These are phyloP conservation scores for Phoenicopterus ruber DNA, from an alignment of 2,113 vertebrate species.

Conservation along the genomic window DNA sequence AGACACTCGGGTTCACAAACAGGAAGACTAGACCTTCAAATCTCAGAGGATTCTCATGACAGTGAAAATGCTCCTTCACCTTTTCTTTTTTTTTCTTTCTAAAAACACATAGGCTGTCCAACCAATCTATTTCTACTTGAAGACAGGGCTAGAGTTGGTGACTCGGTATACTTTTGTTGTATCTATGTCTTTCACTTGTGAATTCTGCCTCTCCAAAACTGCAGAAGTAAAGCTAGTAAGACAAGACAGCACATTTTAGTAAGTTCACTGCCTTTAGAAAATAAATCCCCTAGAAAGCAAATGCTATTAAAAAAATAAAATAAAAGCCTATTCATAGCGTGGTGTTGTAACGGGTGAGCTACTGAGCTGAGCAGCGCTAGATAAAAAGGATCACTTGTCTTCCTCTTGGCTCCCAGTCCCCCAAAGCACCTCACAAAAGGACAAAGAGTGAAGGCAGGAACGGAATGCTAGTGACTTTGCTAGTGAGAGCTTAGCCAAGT, in stretches of 20 bases:
- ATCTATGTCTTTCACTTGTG: not conserved
- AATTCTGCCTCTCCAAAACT: not conserved
- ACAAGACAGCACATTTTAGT: not conserved
- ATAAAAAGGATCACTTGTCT: not conserved
- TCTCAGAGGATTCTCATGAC: not conserved
- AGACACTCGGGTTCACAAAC: not conserved
- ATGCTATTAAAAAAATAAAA: not conserved
- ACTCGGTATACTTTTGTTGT: not conserved
- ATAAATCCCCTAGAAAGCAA: not conserved
- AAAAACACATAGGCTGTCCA: not conserved
- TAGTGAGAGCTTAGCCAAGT: not conserved
- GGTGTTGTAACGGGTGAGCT: not conserved
- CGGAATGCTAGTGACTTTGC: not conserved
- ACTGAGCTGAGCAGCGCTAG: rapidly evolving
- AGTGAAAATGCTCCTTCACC: not conserved
- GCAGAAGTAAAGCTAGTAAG: not conserved
- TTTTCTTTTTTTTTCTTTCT: not conserved
- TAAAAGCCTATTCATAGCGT: not conserved
- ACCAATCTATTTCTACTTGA: not conserved
- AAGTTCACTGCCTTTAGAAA: not conserved
- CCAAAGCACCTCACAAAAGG: not conserved
- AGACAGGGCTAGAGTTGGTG: not conserved
- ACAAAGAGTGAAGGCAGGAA: not conserved
- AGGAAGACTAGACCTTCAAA: not conserved
- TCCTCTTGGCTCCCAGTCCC: not conserved